Evolutionary conservation across 2,888 invertebrate species (phyloP).

Genomic region (Iphiclides podalirius): DNA sequence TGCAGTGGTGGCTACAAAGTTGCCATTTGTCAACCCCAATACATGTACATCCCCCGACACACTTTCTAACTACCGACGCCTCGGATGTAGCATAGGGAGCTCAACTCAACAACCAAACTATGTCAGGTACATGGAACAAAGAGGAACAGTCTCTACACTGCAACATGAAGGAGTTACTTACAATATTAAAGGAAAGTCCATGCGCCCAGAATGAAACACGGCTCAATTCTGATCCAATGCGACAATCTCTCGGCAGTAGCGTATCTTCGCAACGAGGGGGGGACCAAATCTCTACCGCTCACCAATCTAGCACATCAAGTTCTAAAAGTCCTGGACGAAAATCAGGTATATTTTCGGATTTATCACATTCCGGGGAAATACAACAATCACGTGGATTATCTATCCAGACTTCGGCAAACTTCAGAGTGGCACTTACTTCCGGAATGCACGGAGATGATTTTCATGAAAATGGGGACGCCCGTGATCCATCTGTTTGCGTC

Average conservation of each 20-base stretch:
- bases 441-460: too few relatives aligned
- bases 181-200: too few relatives aligned
- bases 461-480: too few relatives aligned
- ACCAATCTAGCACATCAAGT: not conserved
- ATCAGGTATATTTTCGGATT: not conserved
- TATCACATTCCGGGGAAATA: not conserved
- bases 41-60: too few relatives aligned
- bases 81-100: too few relatives aligned
- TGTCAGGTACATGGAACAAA: not conserved
- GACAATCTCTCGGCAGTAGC: not conserved
- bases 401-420: not conserved
- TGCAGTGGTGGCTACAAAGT: too few relatives aligned
- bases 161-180: too few relatives aligned
- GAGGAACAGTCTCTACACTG: not conserved
- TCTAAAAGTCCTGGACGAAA: not conserved
- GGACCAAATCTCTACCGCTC: not conserved
- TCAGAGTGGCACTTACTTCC: not conserved
- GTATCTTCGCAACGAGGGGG: not conserved
- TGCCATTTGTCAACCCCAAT: too few relatives aligned
- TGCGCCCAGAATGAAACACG: too few relatives aligned
- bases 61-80: too few relatives aligned
- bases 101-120: not conserved
- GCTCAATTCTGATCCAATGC: not conserved
- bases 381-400: not conserved
- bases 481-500: not conserved